Base-by-base conservation (phyloP, 1,140 invertebrate genomes). In the Neuroterus valhalla region DNA sequence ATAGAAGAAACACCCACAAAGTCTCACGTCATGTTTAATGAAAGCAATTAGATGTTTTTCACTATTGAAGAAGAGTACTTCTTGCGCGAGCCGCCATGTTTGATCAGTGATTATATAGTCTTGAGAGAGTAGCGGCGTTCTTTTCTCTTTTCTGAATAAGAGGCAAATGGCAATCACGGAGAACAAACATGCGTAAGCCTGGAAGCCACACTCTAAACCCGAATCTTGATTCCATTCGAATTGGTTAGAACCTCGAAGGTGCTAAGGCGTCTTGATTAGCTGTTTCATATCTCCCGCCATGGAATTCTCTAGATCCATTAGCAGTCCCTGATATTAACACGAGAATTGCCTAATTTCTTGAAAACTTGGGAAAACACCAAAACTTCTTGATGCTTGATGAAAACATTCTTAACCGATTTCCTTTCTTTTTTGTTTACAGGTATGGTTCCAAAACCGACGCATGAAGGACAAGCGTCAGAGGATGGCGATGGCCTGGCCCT, bases 361-460 rank as follows among this genome's bases (percentile, higher is more conserved):
- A 8, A 17, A 48, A 48, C 5, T 38, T 38, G 5, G 6, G 31
- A 8, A 48, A 48, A 17, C 17, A n/a, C 15, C 6, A 48, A n/a
- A n/a, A 17, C 17, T 19, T 23, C 10, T 19, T 26, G 19, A 55
- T 55, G 45, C 8, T 1, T 5, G 4, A 46, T 46, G 4, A n/a
- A 50, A 19, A 19, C 48, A 48, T 8, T 48, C 15, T 15, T 26
- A 14, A 26, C 12, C 12, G 26, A 31, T 70, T 55, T 26, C 4
- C 67, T 74, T 76, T 46, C 66, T 70, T 68, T 26, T 67, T 69
- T 71, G 15, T 42, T 82, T 82, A 1, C 91, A 98, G 96, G 97
- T 99, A 3, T 99, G 98, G 98, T 99, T 99, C 86, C 98, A 99
- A 93, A 99, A 99, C 84, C 93, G 98, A 14, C 92, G 98, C n/a